Evolutionary conservation across 2,113 vertebrate genomes (phyloP), one percentile per base, ranked within the genome.

Genomic region (Anarrhichthys ocellatus): DNA sequence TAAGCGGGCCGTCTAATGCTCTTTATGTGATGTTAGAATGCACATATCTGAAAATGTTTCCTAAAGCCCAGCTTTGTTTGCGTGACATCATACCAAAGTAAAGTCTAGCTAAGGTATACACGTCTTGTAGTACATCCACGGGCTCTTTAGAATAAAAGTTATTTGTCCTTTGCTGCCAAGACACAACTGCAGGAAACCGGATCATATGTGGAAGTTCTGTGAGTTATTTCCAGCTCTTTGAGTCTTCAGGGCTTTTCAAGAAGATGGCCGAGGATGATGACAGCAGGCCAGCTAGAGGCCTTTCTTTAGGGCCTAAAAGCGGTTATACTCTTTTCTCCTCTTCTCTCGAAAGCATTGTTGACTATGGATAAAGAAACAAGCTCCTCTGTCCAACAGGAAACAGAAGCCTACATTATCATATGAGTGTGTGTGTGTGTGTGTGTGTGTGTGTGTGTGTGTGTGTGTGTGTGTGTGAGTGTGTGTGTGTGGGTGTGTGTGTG

Each of bases 291-390:
- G 61, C 42, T 56, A 42, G 0, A 50, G 46, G 62, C 58, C 38
- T 17, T 87, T 93, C 83, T 93, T 94, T 29, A 96, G 83, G 40
- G 93, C 95, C 59, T 92, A 90, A 14, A 96, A 90, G 63, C 96
- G 90, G 85, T 95, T 95, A 80, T 95, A 95, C 69, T 38, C 50
- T 72, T 62, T 80, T 84, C 69, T 83, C 40, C 27, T 82, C 52
- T 78, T 75, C 27, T 77, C 36, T 73, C 13, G 9, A 62, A 74
- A 40, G 48, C 2, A 2, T 38, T 78, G 42, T 44, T 72, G 61
- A 80, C 63, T 13, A 14, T 2, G 24, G 29, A 80, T 48, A 77
- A 78, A 82, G 38, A 78, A 71, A 71, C 62, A 64, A 71, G 50
- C 24, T 70, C 56, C 6, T 71, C 56, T 15, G 63, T 46, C 40